These are phyloP conservation scores for Xiphorhynchus erythropygius DNA, from an alignment of 2,797 vertebrate genomes.

Conservation along the genomic window DNA sequence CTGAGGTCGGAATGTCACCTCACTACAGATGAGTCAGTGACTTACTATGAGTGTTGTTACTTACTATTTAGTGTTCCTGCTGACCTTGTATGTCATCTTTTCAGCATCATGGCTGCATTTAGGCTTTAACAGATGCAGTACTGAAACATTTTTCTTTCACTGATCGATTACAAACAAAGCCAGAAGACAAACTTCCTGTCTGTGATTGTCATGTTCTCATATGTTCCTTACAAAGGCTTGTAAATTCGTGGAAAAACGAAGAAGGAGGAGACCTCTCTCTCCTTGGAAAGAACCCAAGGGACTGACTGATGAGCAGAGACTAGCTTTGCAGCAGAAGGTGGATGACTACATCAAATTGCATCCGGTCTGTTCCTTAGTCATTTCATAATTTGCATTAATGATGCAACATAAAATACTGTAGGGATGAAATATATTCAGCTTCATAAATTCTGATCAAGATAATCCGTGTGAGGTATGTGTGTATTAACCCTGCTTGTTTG, in stretches of 20 bases:
- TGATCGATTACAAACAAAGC: background rate
- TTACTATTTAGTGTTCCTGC: background rate
- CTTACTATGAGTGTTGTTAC: background rate
- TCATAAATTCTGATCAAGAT: constrained; percentile 31
- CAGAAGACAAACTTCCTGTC: background rate
- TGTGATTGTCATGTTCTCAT: background rate
- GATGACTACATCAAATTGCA: constrained; percentile 83
- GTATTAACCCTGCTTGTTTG: constrained; percentile 10
- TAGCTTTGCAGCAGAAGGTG: constrained; percentile 83
- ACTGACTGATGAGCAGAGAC: constrained; percentile 82
- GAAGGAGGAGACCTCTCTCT: constrained; percentile 63
- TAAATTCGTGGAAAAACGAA: constrained; percentile 81
- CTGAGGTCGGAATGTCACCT: background rate
- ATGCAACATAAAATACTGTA: constrained; percentile 10
- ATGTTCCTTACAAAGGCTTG: constrained; percentile 73
- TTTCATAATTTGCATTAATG: constrained; percentile 49
- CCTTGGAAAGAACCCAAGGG: constrained; percentile 80
- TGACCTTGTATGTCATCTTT: background rate
- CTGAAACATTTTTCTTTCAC: background rate
- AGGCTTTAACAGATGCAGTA: background rate
- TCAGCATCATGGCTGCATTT: background rate
- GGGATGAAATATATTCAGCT: constrained; percentile 6
- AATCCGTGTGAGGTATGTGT: background rate
- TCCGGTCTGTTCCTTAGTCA: constrained; percentile 78
- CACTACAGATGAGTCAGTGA: background rate